Percentiles rank a stretch among this genome's conserved stretches.
Conservation (phyloP, 2,113 vertebrate genomes). For the Pygoscelis antarcticus region DNA sequence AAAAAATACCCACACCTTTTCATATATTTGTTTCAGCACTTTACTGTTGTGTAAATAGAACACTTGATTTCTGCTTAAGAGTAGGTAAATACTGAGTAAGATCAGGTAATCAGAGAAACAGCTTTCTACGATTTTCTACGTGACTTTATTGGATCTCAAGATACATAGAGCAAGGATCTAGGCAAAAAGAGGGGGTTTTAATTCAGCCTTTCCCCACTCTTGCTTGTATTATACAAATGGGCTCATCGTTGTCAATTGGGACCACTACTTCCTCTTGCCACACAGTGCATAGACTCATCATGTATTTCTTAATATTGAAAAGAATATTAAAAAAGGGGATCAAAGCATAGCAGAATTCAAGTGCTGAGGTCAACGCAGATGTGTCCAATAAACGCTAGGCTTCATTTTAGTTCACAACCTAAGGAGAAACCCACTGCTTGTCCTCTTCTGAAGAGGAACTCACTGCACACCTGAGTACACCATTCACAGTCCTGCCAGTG, state of each 20-base stretch:
- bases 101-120: background rate
- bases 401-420: background rate
- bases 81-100: background rate
- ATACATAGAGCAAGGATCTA: background rate
- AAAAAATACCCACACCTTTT: background rate
- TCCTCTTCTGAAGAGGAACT: background rate
- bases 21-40: background rate
- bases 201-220: background rate
- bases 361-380: background rate
- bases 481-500: background rate
- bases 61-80: background rate
- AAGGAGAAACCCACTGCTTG: background rate
- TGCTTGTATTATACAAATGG: background rate
- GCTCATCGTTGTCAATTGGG: too few species aligned
- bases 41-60: background rate
- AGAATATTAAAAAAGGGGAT: background rate
- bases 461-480: accelerated
- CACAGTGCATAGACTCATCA: background rate
- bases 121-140: background rate
- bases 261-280: background rate
- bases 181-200: background rate
- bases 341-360: background rate
- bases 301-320: background rate
- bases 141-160: background rate
- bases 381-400: accelerated